Percentiles rank a stretch among this genome's conserved stretches.
Evolutionary conservation across 2,888 invertebrate genomes (phyloP).

Genomic region (Vandiemenella viatica): DNA sequence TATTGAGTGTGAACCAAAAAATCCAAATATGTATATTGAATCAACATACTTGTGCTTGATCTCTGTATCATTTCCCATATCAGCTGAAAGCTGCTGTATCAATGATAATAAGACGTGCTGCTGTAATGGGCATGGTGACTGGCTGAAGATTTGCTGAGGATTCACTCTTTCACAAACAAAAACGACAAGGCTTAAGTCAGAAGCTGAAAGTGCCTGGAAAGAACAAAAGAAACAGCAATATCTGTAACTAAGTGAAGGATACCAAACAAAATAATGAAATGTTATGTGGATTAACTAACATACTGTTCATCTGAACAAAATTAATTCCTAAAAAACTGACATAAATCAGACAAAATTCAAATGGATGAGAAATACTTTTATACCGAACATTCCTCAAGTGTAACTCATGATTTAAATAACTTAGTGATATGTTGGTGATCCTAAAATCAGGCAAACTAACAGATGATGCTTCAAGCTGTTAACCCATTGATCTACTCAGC

Average conservation of each 20-base stretch:
- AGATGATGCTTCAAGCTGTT: too few relatives aligned
- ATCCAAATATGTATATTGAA: slow-evolving; percentile 1
- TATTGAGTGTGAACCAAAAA: slow-evolving; percentile 4
- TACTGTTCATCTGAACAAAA: too few relatives aligned
- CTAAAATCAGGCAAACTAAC: too few relatives aligned
- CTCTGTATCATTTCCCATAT: slow-evolving; percentile 70
- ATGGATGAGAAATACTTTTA: too few relatives aligned
- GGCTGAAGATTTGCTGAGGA: slow-evolving; percentile 56
- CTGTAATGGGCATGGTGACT: slow-evolving; percentile 53
- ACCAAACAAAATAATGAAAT: too few relatives aligned
- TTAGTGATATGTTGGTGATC: too few relatives aligned
- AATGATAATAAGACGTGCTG: slow-evolving; percentile 84
- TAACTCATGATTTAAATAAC: too few relatives aligned
- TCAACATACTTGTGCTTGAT: slow-evolving; percentile 59
- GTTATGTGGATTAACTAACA: too few relatives aligned
- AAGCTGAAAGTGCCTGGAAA: slow-evolving; percentile 67
- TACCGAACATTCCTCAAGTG: too few relatives aligned
- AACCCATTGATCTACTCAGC: too few relatives aligned
- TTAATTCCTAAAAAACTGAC: too few relatives aligned
- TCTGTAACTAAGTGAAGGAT: neutral
- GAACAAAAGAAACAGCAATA: slow-evolving; percentile 4
- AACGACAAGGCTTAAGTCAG: slow-evolving; percentile 75
- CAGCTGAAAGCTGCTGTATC: slow-evolving; percentile 85
- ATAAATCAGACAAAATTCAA: too few relatives aligned
- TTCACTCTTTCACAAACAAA: slow-evolving; percentile 75